These are phyloP conservation scores for Tetanocera ferruginea DNA, from an alignment of 2,888 invertebrate genomes.

Conservation along the genomic window DNA sequence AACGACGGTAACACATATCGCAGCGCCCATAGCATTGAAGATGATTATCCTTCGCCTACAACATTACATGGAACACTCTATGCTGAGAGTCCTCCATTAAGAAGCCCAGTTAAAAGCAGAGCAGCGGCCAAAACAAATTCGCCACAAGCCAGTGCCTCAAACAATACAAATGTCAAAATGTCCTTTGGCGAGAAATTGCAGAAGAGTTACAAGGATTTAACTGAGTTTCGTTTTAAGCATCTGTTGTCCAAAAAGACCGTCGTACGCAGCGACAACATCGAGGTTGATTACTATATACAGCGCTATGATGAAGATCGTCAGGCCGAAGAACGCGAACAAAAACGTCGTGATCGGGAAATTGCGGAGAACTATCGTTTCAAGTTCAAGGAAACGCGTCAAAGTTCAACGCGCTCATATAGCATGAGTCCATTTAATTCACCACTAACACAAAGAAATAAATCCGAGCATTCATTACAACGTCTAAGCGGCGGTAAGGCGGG, in stretches of 20 bases:
- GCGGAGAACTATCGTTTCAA: slow-evolving; percentile 61
- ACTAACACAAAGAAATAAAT: not conserved
- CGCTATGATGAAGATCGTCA: slow-evolving; percentile 60
- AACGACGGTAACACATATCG: slow-evolving; percentile 53
- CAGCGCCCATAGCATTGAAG: slow-evolving; percentile 61
- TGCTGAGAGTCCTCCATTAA: slow-evolving; percentile 35
- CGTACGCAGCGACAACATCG: slow-evolving; percentile 61
- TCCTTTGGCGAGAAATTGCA: slow-evolving; percentile 60
- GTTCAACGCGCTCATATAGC: slow-evolving; percentile 51
- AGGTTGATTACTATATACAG: slow-evolving; percentile 62
- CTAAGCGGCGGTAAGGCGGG: not conserved
- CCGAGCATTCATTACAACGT: not conserved
- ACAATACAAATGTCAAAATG: slow-evolving; percentile 44
- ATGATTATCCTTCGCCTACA: slow-evolving; percentile 56
- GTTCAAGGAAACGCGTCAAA: slow-evolving; percentile 57
- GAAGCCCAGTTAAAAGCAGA: slow-evolving; percentile 50
- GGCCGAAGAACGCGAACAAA: slow-evolving; percentile 53
- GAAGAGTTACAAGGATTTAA: slow-evolving; percentile 63
- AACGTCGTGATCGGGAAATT: slow-evolving; percentile 55
- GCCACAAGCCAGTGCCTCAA: slow-evolving; percentile 10
- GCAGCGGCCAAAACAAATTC: slow-evolving; percentile 34
- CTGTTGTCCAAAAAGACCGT: slow-evolving; percentile 64
- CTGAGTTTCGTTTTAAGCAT: slow-evolving; percentile 65
- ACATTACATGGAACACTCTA: not conserved
- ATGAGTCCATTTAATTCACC: slow-evolving; percentile 50